Conservation (phyloP, 1,140 invertebrate species). For the Colletes gigas region DNA sequence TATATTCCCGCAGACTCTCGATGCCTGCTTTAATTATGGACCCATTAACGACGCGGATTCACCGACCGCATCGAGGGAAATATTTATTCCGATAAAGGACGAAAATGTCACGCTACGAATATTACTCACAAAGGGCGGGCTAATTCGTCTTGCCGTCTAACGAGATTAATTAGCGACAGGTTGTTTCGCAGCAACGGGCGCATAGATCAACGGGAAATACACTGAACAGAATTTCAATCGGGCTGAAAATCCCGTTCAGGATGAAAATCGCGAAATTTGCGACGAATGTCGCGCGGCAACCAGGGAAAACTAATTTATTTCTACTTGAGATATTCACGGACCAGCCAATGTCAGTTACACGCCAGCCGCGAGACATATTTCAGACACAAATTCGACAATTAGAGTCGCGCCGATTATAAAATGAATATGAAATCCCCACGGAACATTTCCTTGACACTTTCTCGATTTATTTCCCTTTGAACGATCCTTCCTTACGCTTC, state of each 20-base stretch:
- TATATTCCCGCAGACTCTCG: background rate
- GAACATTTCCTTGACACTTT: no score
- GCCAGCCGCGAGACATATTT: no score
- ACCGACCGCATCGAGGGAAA: background rate
- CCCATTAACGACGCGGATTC: background rate
- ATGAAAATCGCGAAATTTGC: conserved; percentile 6
- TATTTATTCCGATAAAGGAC: background rate
- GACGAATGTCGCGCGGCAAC: background rate
- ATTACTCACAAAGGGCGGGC: conserved; percentile 8
- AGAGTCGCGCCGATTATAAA: no score
- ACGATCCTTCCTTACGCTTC: background rate
- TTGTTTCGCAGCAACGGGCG: conserved; percentile 22
- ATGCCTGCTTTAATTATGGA: background rate
- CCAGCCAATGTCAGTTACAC: no score
- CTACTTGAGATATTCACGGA: no score
- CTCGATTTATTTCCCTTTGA: no score
- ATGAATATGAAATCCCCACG: no score
- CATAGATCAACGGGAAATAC: conserved; percentile 32
- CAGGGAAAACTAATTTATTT: no score
- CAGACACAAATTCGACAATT: no score
- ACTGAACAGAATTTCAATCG: background rate
- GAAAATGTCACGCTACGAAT: background rate
- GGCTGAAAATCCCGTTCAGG: background rate
- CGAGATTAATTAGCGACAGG: conserved; percentile 42
- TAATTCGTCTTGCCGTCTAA: conserved; percentile 42